Evolutionary conservation across 2,113 vertebrate genomes (phyloP), one percentile per base, ranked within the genome.

Genomic region (Cranoglanis bouderius): DNA sequence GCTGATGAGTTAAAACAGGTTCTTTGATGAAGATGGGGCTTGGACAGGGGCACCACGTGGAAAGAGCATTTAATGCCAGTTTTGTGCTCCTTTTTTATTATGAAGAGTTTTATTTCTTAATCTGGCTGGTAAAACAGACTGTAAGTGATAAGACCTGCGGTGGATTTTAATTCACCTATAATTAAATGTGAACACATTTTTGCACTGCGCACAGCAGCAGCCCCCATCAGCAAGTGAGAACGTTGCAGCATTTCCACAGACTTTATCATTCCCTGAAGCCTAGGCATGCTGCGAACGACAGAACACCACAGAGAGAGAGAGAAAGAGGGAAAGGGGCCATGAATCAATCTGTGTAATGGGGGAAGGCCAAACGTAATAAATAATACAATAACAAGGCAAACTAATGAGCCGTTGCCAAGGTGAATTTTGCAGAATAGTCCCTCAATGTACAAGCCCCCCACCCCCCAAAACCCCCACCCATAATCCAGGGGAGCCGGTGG

Each of bases 311-410:
- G 85, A 70, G 83, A 88, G 83, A 88, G 83, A 85, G 74, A 61
- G 61, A 80, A 84, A 89, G 85, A 70, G 82, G 51, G 77, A 77
- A 80, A 55, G 82, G 74, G 88, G 65, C 93, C 95, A 97, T 98
- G 97, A 98, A 99, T 99, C 98, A 99, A 98, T 98, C 97, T 97
- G 96, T 98, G 96, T 98, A 98, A 98, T 97, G 96, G 97, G 96
- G 94, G 95, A 94, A 94, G 94, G 97, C 97, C 96, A 97, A 96
- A 97, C 93, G 97, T 96, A 98, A 99, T 99, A 99, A 99, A 99
- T 99, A 99, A 99, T 97, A 98, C 97, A 98, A 97, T 97, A 99
- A 98, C 97, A 98, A 97, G 97, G 96, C 96, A 97, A 97, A 98
- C 98, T 99, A 99, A 99, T 99, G 98, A 99, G 98, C 97, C 96